Evolutionary conservation across 92 coral and sea anemone genomes (phyloP).

Genomic region (Chrysogorgia sp.): DNA sequence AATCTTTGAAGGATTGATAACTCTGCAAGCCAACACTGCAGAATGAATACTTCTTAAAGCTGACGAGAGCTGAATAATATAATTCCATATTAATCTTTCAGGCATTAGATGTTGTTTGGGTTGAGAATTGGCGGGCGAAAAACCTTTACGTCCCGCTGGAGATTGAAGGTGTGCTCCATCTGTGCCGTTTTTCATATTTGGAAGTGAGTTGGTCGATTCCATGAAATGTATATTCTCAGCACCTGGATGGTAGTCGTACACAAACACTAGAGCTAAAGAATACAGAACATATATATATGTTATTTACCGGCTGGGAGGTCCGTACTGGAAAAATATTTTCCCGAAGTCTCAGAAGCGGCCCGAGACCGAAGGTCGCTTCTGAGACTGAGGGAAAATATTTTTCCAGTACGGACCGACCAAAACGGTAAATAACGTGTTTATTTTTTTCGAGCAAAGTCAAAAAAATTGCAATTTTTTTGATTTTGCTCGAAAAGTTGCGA

Average conservation of each 20-base stretch:
- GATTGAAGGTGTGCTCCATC: constrained; percentile 82
- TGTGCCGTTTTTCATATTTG: constrained; percentile 60
- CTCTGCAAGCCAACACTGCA: constrained; percentile 90
- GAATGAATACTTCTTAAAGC: constrained; percentile 91
- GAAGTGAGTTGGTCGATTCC: constrained; percentile 80
- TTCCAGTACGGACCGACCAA: too few species aligned
- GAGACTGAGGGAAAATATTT: too few species aligned
- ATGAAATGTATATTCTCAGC: constrained; percentile 97
- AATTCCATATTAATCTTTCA: constrained; percentile 97
- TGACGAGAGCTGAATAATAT: constrained; percentile 93
- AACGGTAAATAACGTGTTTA: too few species aligned
- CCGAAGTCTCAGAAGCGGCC: too few species aligned
- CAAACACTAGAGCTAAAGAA: constrained; percentile 80
- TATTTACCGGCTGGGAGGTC: too few species aligned
- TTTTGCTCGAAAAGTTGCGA: too few species aligned
- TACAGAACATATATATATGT: background rate
- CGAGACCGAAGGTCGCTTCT: too few species aligned
- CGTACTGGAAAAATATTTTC: too few species aligned
- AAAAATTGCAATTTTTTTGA: too few species aligned
- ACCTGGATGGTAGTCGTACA: constrained; percentile 95
- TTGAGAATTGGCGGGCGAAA: constrained; percentile 69
- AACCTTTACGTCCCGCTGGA: constrained; percentile 67
- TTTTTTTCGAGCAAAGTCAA: too few species aligned
- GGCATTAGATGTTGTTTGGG: constrained; percentile 92
- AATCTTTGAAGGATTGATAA: constrained; percentile 98